Evolutionary conservation across 2,888 invertebrate species (phyloP).

Genomic region (Lacanobia oleracea): DNA sequence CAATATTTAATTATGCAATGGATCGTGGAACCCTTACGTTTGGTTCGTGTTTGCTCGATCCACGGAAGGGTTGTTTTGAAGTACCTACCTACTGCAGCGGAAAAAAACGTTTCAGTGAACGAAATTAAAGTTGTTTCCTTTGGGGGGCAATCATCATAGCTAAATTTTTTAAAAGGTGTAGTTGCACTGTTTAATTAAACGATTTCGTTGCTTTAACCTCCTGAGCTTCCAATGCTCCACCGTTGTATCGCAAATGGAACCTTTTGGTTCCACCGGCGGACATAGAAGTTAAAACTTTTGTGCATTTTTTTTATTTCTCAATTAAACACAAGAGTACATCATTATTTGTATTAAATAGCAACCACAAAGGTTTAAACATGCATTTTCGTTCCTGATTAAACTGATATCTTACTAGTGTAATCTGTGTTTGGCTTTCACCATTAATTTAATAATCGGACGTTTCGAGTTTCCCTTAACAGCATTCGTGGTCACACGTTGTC

Average conservation of each 20-base stretch:
- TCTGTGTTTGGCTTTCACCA: slow-evolving; percentile 21
- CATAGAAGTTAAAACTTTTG: too few relatives aligned
- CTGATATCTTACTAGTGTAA: background rate
- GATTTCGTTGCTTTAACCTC: slow-evolving; percentile 1
- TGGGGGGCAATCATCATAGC: slow-evolving; percentile 53
- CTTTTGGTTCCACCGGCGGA: too few relatives aligned
- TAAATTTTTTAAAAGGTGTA: slow-evolving; percentile 33
- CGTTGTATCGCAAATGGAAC: too few relatives aligned
- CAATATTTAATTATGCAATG: slow-evolving; percentile 55
- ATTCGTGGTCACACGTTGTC: slow-evolving; percentile 47
- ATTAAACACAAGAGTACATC: too few relatives aligned
- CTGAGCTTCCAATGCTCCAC: too few relatives aligned
- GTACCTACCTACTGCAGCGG: slow-evolving; percentile 40
- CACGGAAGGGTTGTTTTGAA: slow-evolving; percentile 56
- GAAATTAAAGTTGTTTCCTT: slow-evolving; percentile 54
- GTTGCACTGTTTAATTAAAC: slow-evolving; percentile 2
- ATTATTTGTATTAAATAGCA: too few relatives aligned
- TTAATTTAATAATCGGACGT: slow-evolving; percentile 25
- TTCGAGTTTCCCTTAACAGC: slow-evolving; percentile 25
- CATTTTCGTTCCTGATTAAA: slow-evolving; percentile 7
- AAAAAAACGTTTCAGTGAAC: slow-evolving; percentile 55
- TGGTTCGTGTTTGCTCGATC: slow-evolving; percentile 56
- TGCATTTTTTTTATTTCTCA: too few relatives aligned
- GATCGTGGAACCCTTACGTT: slow-evolving; percentile 46
- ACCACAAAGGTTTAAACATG: too few relatives aligned